Percentiles rank a stretch among this genome's conserved stretches.
Conservation (phyloP, 2,797 vertebrate genomes). For the Chaetodon trifasciatus region DNA sequence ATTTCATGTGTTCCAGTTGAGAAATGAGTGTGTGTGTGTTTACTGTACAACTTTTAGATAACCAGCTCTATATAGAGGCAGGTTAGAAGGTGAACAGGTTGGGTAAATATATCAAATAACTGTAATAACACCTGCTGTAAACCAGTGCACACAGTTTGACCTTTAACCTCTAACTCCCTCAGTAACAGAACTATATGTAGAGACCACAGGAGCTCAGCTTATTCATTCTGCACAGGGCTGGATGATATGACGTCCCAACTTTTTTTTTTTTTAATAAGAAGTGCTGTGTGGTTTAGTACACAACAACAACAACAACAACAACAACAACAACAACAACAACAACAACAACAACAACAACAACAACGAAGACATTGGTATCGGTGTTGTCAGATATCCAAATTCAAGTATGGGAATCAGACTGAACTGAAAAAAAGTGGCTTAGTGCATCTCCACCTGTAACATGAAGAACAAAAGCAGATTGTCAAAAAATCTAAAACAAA, state of each 20-base stretch:
- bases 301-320: too few relatives aligned
- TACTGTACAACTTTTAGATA: slow-evolving; percentile 66
- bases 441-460: background rate
- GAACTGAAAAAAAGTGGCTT: too few relatives aligned
- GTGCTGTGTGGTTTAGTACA: too few relatives aligned
- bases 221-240: slow-evolving; percentile 41
- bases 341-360: too few relatives aligned
- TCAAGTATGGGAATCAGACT: too few relatives aligned
- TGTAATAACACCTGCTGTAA: slow-evolving; percentile 74
- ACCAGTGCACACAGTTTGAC: slow-evolving; percentile 72
- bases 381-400: too few relatives aligned
- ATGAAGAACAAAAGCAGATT: too few relatives aligned
- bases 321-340: too few relatives aligned
- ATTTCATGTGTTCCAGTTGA: slow-evolving; percentile 76
- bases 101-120: slow-evolving; percentile 73
- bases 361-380: too few relatives aligned
- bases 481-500: too few relatives aligned
- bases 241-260: slow-evolving; percentile 21
- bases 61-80: slow-evolving; percentile 60
- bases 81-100: slow-evolving; percentile 69
- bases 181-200: slow-evolving; percentile 52
- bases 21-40: slow-evolving; percentile 53
- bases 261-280: background rate
- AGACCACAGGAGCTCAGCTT: slow-evolving; percentile 44
- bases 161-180: slow-evolving; percentile 57